These are phyloP conservation scores for Ondatra zibethicus DNA, from an alignment of 2,113 vertebrate species.

Conservation along the genomic window DNA sequence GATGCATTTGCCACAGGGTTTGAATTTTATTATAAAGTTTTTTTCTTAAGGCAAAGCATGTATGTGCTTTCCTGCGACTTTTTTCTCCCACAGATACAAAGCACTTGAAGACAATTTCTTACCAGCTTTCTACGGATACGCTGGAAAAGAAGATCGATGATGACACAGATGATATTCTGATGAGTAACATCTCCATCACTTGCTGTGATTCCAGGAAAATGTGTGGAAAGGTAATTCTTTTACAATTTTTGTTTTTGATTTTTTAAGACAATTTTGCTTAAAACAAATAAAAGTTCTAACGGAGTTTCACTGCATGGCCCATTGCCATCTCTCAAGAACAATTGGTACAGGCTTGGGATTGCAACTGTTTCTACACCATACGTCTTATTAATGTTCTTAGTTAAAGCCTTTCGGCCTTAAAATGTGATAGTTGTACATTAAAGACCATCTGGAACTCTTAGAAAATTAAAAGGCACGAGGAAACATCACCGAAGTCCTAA, in stretches of 20 bases:
- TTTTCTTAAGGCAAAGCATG: background rate
- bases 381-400: background rate
- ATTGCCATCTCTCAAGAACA: background rate
- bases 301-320: background rate
- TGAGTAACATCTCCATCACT: background rate
- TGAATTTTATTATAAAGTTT: conserved; percentile 23
- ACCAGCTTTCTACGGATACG: conserved; percentile 62
- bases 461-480: conserved; percentile 12
- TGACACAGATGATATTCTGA: background rate
- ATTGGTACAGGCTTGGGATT: background rate
- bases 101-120: conserved; percentile 68
- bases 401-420: conserved; percentile 15
- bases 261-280: background rate
- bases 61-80: background rate
- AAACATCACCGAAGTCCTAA: background rate
- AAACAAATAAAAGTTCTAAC: background rate
- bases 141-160: background rate
- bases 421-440: background rate
- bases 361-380: background rate
- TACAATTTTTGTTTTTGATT: background rate
- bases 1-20: conserved; percentile 26
- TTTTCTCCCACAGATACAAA: conserved; percentile 38
- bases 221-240: conserved; percentile 72
- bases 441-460: conserved; percentile 6
- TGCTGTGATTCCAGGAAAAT: conserved; percentile 71